phyloP scores from a whole-genome alignment of 2,113 vertebrate genomes.

The Anoura caudifer region DNA sequence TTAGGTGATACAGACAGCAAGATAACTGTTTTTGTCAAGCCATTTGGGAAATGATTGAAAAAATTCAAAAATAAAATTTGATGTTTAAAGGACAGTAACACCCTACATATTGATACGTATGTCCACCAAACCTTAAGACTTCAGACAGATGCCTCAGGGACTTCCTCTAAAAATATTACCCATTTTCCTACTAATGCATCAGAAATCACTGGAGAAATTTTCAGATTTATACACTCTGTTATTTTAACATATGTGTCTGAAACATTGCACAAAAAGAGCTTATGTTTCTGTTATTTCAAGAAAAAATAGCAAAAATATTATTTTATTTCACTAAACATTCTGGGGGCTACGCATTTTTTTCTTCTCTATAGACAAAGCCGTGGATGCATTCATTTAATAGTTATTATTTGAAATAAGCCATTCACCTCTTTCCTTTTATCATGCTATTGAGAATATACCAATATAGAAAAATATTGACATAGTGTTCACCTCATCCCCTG shows the following conservation, averaged over 20 bases:
- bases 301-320: neutral
- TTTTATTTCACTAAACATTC: neutral
- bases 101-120: neutral
- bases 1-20: neutral
- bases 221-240: neutral
- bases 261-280: neutral
- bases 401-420: neutral
- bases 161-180: neutral
- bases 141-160: neutral
- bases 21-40: neutral
- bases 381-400: neutral
- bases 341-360: neutral
- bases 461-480: neutral
- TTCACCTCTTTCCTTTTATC: neutral
- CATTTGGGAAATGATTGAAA: neutral
- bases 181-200: neutral
- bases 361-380: neutral
- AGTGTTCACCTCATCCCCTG: neutral
- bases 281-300: neutral
- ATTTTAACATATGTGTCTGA: neutral
- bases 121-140: neutral
- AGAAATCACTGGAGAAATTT: neutral
- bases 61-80: neutral
- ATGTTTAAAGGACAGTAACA: neutral
- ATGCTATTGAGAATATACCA: neutral